Evolutionary conservation across 2,113 vertebrate genomes (phyloP), one percentile per base, ranked within the genome.

Genomic region (Drymodes brunneopygia): DNA sequence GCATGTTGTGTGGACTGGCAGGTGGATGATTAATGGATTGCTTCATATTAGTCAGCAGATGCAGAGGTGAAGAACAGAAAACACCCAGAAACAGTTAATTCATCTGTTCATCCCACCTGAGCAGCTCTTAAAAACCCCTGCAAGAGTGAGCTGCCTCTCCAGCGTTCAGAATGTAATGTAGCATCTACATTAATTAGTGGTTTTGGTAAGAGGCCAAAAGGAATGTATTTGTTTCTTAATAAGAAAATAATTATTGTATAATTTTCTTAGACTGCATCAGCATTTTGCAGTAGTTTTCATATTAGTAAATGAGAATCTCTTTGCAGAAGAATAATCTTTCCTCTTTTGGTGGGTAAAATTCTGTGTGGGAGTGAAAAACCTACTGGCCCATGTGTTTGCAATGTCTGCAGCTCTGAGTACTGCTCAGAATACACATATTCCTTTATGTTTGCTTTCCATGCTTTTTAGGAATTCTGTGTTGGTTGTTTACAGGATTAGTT

Each of bases 161-260:
- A 92, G 93, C 96, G 96, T 95, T 96, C 72, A 80, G 98, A 98
- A 98, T 95, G 97, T 36, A 97, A 97, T 97, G 97, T 96, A 96
- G 92, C 97, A 97, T 97, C 91, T 97, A 92, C 90, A 75, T 98
- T 98, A 98, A 97, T 92, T 81, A 98, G 62, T 73, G 97, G 98
- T 97, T 97, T 97, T 98, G 95, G 92, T 67, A 96, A 92, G 92
- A 96, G 92, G 94, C 96, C 96, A 98, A 96, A 95, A 91, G 92
- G 97, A 98, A 97, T 98, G 96, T 86, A 97, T 98, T 98, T 98
- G 97, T 98, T 98, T 98, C 97, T 98, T 98, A 98, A 98, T 98
- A 98, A 98, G 98, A 97, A 98, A 98, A 96, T 98, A 98, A 98
- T 98, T 97, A 97, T 97, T 98, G 97, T 91, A 91, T 98, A 95